Percentiles rank a stretch among this genome's conserved stretches.
Evolutionary conservation across 30 jellyfish, hydroid and myxozoan genomes (phyloP).

Genomic region (Hydra vulgaris): DNA sequence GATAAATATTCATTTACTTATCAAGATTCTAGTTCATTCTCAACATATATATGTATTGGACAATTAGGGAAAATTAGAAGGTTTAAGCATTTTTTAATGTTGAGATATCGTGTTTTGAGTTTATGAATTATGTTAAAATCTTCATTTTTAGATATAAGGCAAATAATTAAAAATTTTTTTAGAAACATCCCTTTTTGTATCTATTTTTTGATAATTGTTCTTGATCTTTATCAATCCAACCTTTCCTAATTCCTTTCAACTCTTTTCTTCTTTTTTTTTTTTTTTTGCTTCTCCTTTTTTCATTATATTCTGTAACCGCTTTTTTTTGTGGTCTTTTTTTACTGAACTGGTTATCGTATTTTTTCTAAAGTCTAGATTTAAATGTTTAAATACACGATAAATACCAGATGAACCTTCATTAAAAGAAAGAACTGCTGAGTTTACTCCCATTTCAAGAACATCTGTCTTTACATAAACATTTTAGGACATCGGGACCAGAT

Average conservation of each 20-base stretch:
- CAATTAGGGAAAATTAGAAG: neutral
- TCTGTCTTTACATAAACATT: neutral
- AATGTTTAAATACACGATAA: neutral
- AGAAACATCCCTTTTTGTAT: neutral
- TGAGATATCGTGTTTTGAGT: neutral
- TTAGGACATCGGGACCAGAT: neutral
- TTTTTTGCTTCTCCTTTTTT: conserved; percentile 1
- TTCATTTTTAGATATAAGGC: neutral
- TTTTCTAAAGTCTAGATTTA: conserved; percentile 3
- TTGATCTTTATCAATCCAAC: conserved; percentile 13
- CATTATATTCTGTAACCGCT: conserved; percentile 11
- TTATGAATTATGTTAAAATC: neutral
- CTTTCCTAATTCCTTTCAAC: conserved; percentile 5
- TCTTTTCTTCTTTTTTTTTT: conserved; percentile 5
- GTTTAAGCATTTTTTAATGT: neutral
- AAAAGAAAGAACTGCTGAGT: conserved; percentile 9
- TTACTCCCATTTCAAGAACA: conserved; percentile 20
- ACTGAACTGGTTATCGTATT: neutral
- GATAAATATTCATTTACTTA: neutral
- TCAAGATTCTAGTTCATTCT: neutral
- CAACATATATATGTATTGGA: neutral
- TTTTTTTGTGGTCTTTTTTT: conserved; percentile 6
- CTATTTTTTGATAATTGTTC: neutral
- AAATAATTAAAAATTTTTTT: too few species aligned
- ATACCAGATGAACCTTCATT: conserved; percentile 19